Conservation (phyloP, 1,140 invertebrate species). For the Thaumetopoea pityocampa region DNA sequence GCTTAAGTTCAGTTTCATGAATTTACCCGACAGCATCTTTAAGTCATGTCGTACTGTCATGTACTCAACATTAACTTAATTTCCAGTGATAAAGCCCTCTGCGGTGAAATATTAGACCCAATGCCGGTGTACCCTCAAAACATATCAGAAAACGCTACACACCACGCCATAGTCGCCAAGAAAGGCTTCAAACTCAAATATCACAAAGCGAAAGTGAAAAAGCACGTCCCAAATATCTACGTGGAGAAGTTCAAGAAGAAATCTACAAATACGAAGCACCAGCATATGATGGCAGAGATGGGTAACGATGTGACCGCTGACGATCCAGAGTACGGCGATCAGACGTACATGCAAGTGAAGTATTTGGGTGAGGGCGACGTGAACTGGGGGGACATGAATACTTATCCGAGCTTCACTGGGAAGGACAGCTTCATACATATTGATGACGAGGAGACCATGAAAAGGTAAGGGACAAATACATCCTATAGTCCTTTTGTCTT, state of each 20-base stretch:
- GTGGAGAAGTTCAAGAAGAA: conserved; percentile 51
- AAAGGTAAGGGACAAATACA: conserved; percentile 32
- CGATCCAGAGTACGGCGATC: conserved; percentile 39
- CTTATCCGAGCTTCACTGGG: conserved; percentile 82
- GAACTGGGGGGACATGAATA: conserved; percentile 68
- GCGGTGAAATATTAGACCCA: conserved; percentile 43
- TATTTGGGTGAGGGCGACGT: conserved; percentile 54
- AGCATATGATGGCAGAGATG: conserved; percentile 30
- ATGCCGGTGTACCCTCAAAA: conserved; percentile 39
- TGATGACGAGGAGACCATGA: conserved; percentile 87
- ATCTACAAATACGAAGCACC: conserved; percentile 40
- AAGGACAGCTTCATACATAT: conserved; percentile 86
- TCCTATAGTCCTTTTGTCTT: background rate
- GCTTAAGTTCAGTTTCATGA: no score
- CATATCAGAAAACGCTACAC: conserved; percentile 38
- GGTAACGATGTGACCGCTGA: conserved; percentile 40
- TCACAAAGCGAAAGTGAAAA: conserved; percentile 48
- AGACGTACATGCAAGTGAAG: conserved; percentile 65
- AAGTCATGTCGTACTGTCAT: no score
- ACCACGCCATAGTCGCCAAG: conserved; percentile 58
- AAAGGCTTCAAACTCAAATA: conserved; percentile 56
- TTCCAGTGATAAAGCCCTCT: conserved; percentile 38
- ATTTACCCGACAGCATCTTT: no score
- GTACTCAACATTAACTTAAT: conserved; percentile 5
- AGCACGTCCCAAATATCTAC: conserved; percentile 32